These are phyloP conservation scores for Sphaeridia pumilis DNA, from an alignment of 2,888 invertebrate genomes.

Conservation along the genomic window DNA sequence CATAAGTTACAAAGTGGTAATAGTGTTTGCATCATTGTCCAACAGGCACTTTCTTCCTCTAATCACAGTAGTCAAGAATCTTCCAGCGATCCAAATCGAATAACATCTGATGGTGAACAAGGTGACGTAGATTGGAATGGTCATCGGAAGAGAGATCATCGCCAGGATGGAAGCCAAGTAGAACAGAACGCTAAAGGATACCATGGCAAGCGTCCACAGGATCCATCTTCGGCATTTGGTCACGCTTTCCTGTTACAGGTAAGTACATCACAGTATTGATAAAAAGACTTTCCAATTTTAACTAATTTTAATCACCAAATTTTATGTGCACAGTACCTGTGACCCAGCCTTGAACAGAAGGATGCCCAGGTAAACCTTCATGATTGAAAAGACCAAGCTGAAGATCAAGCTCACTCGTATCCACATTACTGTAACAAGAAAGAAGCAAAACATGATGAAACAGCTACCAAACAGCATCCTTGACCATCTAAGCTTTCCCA, in stretches of 20 bases:
- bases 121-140: constrained; percentile 1
- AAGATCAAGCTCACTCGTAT: constrained; percentile 4
- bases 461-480: too few relatives aligned
- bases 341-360: background rate
- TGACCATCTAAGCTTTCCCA: too few relatives aligned
- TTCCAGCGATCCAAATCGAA: constrained; percentile 2
- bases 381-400: background rate
- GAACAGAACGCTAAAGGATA: constrained; percentile 2
- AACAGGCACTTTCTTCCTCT: background rate
- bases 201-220: background rate
- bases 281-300: too few relatives aligned
- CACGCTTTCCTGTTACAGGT: constrained; percentile 3
- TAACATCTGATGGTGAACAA: constrained; percentile 2
- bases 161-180: background rate
- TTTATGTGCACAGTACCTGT: background rate
- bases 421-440: background rate
- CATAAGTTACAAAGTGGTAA: constrained; percentile 6
- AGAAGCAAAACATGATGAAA: too few relatives aligned
- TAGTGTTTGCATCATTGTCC: background rate
- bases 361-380: constrained; percentile 4
- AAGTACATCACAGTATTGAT: too few relatives aligned
- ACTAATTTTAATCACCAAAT: background rate
- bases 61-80: background rate
- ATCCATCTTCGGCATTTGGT: constrained; percentile 2
- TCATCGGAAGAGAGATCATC: background rate